These are phyloP conservation scores for Paratilapia polleni DNA, from an alignment of 2,113 vertebrate species.

Conservation along the genomic window DNA sequence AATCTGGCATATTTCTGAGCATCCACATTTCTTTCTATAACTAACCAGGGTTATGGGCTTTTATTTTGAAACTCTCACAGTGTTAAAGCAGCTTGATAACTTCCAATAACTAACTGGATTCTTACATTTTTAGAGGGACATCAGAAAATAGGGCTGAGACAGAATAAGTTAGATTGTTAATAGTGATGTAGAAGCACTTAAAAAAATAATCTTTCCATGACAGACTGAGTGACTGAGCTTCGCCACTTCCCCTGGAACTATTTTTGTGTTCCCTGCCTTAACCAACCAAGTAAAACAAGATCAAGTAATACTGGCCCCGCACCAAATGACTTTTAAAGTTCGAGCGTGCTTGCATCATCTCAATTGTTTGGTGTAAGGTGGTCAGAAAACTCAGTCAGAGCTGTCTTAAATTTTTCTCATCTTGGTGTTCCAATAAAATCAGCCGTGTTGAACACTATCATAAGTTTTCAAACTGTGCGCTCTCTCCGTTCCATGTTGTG, in stretches of 20 bases:
- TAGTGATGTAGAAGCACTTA: not conserved
- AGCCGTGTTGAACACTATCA: not conserved
- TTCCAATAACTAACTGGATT: not conserved
- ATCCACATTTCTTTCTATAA: not conserved
- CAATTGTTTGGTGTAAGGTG: not conserved
- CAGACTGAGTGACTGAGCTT: not conserved
- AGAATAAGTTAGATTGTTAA: not conserved
- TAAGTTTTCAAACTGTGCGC: not conserved
- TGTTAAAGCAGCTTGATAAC: not conserved
- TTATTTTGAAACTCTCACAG: not conserved
- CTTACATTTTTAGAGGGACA: not conserved
- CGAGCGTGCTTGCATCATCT: not conserved
- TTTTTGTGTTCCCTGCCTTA: not conserved
- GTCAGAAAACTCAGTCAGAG: not conserved
- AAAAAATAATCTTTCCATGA: not conserved
- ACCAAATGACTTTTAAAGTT: not conserved
- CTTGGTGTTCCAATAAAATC: not conserved
- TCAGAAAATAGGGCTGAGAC: too few species aligned
- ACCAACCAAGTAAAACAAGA: not conserved
- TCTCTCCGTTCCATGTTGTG: not conserved
- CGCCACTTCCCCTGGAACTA: not conserved
- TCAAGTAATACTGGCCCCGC: accelerated
- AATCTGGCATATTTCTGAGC: not conserved
- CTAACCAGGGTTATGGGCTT: accelerated
- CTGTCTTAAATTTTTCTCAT: not conserved